Conservation (phyloP, 2,113 vertebrate species). For the Calcarius ornatus region DNA sequence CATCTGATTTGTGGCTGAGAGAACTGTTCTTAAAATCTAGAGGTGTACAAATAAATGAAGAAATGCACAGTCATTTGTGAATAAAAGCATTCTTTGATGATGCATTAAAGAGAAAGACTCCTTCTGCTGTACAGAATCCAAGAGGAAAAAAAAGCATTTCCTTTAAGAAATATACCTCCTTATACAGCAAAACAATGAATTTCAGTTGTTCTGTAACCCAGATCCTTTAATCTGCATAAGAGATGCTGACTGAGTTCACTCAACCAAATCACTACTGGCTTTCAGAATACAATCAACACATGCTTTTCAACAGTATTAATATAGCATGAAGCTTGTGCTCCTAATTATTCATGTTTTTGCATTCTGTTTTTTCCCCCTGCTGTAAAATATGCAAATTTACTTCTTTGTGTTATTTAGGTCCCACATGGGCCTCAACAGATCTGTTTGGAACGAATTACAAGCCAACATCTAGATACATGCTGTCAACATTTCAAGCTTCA, state of each 20-base stretch:
- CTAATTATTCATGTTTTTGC: slow-evolving; percentile 67
- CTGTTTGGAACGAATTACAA: slow-evolving; percentile 62
- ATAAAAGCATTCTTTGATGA: background rate
- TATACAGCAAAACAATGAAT: slow-evolving; percentile 50
- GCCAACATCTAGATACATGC: slow-evolving; percentile 55
- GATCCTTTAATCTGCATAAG: slow-evolving; percentile 68
- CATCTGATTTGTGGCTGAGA: background rate
- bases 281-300: slow-evolving; percentile 64
- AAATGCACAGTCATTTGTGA: background rate
- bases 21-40: slow-evolving; percentile 9
- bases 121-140: background rate
- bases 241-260: slow-evolving; percentile 66
- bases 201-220: slow-evolving; percentile 66
- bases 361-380: slow-evolving; percentile 63
- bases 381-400: slow-evolving; percentile 72
- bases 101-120: background rate
- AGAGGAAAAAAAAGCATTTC: background rate
- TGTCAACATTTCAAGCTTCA: slow-evolving; percentile 66
- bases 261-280: slow-evolving; percentile 62
- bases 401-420: slow-evolving; percentile 65
- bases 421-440: slow-evolving; percentile 57
- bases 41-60: background rate
- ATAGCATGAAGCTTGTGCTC: slow-evolving; percentile 66
- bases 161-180: slow-evolving; percentile 56
- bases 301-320: slow-evolving; percentile 69